Percentiles rank a stretch among this genome's conserved stretches.
phyloP scores from a whole-genome alignment of 1,140 invertebrate genomes.

The Philaenus spumarius region DNA sequence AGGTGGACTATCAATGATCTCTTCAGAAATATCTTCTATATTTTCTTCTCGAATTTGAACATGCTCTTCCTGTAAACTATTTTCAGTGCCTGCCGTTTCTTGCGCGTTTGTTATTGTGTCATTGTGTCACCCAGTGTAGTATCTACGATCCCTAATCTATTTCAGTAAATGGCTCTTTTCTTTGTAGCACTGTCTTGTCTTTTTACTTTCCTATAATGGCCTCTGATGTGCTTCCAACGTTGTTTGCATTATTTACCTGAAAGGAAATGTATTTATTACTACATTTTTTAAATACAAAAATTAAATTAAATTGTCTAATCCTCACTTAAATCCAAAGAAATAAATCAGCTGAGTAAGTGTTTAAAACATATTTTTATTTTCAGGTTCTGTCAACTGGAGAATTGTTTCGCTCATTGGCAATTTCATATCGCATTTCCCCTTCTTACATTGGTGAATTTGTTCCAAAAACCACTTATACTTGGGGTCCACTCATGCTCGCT shows the following conservation, averaged over 20 bases:
- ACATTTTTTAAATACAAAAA: neutral
- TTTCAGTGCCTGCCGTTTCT: too few relatives aligned
- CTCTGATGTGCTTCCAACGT: constrained; percentile 18
- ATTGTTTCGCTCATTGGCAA: constrained; percentile 15
- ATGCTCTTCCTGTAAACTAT: neutral
- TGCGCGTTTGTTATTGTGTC: neutral
- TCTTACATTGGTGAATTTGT: constrained; percentile 12
- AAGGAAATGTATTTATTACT: neutral
- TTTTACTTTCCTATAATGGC: constrained; percentile 11
- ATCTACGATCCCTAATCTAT: constrained; percentile 10
- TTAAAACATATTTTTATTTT: too few relatives aligned
- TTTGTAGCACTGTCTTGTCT: constrained; percentile 10
- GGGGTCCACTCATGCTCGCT: too few relatives aligned
- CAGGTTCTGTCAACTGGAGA: constrained; percentile 22
- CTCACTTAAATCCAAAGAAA: too few relatives aligned
- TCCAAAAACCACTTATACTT: too few relatives aligned
- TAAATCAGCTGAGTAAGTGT: too few relatives aligned
- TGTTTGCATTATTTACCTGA: constrained; percentile 16
- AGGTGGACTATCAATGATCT: neutral
- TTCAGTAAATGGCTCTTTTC: constrained; percentile 13
- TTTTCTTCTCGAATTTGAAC: neutral
- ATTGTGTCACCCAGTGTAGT: constrained; percentile 1
- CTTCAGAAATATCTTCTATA: neutral
- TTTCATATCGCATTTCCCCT: constrained; percentile 14
- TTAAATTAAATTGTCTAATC: too few relatives aligned